Evolutionary conservation across 2,113 vertebrate species (phyloP).

Genomic region (Oryzias javanicus): DNA sequence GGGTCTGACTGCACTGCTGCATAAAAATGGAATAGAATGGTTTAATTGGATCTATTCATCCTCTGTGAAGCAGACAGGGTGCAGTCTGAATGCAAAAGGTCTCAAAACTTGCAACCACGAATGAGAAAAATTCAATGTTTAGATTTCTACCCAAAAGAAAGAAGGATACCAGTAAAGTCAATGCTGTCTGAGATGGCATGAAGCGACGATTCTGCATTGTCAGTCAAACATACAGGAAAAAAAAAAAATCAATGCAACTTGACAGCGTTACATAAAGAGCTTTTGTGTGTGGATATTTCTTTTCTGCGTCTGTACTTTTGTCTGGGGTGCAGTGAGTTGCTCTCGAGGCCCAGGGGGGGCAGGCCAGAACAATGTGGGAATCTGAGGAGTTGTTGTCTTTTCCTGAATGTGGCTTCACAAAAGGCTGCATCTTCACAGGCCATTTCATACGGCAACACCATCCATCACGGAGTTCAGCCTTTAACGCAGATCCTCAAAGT

Average conservation of each 20-base stretch:
- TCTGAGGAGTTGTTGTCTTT: slow-evolving; percentile 68
- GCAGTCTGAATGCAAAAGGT: no score
- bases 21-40: slow-evolving; percentile 44
- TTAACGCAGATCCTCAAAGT: slow-evolving; percentile 15
- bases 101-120: slow-evolving; percentile 16
- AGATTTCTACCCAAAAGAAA: slow-evolving; percentile 35
- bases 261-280: slow-evolving; percentile 72
- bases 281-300: slow-evolving; percentile 66
- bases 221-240: slow-evolving; percentile 62
- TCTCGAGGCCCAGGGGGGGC: slow-evolving; percentile 56
- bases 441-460: slow-evolving; percentile 78
- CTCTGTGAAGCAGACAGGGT: slow-evolving; percentile 11
- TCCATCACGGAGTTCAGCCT: slow-evolving; percentile 72
- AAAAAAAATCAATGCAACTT: slow-evolving; percentile 67
- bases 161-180: slow-evolving; percentile 35
- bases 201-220: slow-evolving; percentile 68
- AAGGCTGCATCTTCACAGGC: slow-evolving; percentile 76
- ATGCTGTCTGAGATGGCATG: slow-evolving; percentile 55
- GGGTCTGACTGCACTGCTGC: slow-evolving; percentile 76
- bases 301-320: slow-evolving; percentile 64
- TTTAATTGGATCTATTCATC: slow-evolving; percentile 40
- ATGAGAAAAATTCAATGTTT: slow-evolving; percentile 35
- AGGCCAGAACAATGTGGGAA: slow-evolving; percentile 72
- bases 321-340: slow-evolving; percentile 56
- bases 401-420: slow-evolving; percentile 58